phyloP scores from a whole-genome alignment of 2,888 invertebrate species.

The Chrysotoxum bicinctum region DNA sequence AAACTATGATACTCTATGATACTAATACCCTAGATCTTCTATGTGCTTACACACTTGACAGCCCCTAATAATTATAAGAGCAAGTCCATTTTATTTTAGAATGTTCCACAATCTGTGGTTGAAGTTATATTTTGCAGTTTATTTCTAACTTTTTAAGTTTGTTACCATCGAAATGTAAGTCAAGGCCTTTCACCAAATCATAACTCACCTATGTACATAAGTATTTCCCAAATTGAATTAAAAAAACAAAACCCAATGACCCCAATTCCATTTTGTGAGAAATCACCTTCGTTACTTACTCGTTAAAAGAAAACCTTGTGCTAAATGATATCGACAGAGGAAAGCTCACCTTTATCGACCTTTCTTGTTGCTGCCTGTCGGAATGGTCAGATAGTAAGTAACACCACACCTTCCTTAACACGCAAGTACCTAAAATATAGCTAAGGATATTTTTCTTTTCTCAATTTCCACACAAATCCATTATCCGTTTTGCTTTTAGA shows the following conservation, averaged over 20 bases:
- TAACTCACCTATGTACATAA: background rate
- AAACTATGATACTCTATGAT: no score
- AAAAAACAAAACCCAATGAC: background rate
- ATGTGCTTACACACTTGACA: no score
- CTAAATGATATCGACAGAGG: slow-evolving; percentile 20
- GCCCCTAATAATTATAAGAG: no score
- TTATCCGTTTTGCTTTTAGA: slow-evolving; percentile 3
- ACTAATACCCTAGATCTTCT: no score
- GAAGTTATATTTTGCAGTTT: no score
- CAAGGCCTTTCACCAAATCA: background rate
- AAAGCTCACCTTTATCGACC: background rate
- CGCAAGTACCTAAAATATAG: background rate
- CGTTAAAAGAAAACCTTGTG: slow-evolving; percentile 1
- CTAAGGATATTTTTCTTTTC: background rate
- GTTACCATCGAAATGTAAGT: background rate
- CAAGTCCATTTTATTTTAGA: no score
- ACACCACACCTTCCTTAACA: slow-evolving; percentile 9
- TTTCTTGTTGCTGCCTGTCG: slow-evolving; percentile 5
- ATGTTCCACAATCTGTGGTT: no score
- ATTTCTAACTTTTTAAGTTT: no score
- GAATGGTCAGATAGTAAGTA: slow-evolving; percentile 13
- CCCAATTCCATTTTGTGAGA: background rate
- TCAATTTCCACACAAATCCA: slow-evolving; percentile 5
- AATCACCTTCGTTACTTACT: background rate
- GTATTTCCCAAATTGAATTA: background rate